phyloP scores from a whole-genome alignment of 2,888 invertebrate species.

The Plebejus argus region DNA sequence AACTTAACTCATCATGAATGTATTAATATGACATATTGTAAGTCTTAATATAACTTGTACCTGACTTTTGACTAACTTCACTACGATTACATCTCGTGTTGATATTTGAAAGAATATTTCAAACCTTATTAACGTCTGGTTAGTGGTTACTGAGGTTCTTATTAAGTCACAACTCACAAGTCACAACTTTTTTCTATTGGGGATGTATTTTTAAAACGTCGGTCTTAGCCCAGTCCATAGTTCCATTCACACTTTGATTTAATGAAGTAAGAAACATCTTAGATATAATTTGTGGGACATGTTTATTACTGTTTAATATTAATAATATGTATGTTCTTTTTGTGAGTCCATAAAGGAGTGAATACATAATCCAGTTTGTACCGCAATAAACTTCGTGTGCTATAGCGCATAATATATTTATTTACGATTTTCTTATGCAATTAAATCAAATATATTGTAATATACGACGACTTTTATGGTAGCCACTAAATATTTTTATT shows the following conservation, averaged over 20 bases:
- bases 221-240: not conserved
- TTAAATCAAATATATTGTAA: slow-evolving; percentile 17
- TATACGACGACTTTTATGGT: slow-evolving; percentile 13
- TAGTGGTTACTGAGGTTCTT: too few species aligned
- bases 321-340: slow-evolving; percentile 25
- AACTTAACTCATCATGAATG: slow-evolving; percentile 13
- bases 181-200: not conserved
- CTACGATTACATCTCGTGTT: not conserved
- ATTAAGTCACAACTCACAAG: too few species aligned
- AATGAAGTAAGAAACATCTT: slow-evolving; percentile 26
- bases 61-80: not conserved
- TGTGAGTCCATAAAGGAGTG: slow-evolving; percentile 12
- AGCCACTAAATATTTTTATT: not conserved
- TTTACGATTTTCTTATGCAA: slow-evolving; percentile 19
- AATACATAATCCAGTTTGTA: slow-evolving; percentile 28
- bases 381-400: slow-evolving; percentile 21
- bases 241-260: slow-evolving; percentile 28
- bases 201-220: not conserved
- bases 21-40: slow-evolving; percentile 13
- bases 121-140: not conserved
- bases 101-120: not conserved
- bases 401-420: not conserved
- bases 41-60: not conserved
- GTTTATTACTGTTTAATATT: slow-evolving; percentile 30
- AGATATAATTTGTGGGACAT: slow-evolving; percentile 26